Evolutionary conservation across 2,888 invertebrate genomes (phyloP), one percentile per base, ranked within the genome.

Genomic region (Myopa tessellatipennis): DNA sequence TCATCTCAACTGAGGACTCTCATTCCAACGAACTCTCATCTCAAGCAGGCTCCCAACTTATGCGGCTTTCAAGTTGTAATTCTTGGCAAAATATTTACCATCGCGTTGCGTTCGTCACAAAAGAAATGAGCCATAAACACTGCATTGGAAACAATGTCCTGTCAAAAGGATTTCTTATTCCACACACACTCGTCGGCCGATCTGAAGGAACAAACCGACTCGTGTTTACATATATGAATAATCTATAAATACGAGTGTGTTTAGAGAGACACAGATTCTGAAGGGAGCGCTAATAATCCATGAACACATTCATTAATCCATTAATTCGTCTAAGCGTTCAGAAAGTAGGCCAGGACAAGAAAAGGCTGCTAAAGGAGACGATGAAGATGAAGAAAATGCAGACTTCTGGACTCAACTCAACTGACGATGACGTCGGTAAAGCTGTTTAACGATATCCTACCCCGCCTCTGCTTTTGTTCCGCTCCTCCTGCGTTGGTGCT

Each of bases 41-140:
- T 26, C 26, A 26, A 26, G 8, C 36, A 10, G 4, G 38, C 38
- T 34, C 10, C 3, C 61, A 10, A n/a, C n/a, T 61, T 34, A n/a
- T 10, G 18, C n/a, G 60, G 18, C 16, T 60, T 16, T 60, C 16
- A 2, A 26, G 26, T 26, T 61, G 61, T 10, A n/a, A 45, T 36
- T 61, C 60, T 38, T 52, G 63, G 52, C 65, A 69, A 75, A 40
- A 69, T 69, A 69, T 69, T 75, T 45, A 65, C 65, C 58, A 75
- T 58, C 60, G 65, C 40, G 4, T 45, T 58, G 58, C 45, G 45
- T 26, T 69, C 60, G n/a, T 10, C 45, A 85, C 85, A 85, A 86
- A 84, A 81, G 82, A 85, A 86, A 86, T 86, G 85, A 85, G 85
- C 85, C 84, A 82, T 83, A 82, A 84, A 81, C n/a, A 81, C 82